These are phyloP conservation scores for Pelecanoides urinatrix DNA, from an alignment of 2,113 vertebrate genomes.

Conservation along the genomic window DNA sequence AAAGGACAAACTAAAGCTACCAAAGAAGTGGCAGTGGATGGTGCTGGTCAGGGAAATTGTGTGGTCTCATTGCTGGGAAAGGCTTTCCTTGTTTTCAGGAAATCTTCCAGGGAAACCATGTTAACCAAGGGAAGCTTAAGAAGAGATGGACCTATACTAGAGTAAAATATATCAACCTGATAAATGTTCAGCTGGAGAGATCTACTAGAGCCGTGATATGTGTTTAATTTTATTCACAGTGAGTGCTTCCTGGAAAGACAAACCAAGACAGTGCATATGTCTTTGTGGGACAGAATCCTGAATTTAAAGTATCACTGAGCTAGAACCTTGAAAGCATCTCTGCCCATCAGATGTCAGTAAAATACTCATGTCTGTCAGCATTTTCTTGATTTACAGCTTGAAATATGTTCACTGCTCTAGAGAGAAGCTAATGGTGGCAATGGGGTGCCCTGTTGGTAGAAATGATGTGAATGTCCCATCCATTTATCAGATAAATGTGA, in stretches of 20 bases:
- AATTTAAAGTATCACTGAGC: slow-evolving; percentile 19
- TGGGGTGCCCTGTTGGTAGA: neutral
- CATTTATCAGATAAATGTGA: neutral
- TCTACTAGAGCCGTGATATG: neutral
- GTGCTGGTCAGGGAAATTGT: neutral
- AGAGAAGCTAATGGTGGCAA: neutral
- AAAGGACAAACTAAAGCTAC: neutral
- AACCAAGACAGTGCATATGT: slow-evolving; percentile 33
- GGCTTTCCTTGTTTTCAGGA: neutral
- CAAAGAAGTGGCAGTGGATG: neutral
- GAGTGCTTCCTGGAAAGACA: slow-evolving; percentile 41
- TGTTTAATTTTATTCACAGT: slow-evolving; percentile 50
- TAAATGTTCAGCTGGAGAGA: neutral
- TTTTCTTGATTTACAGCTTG: neutral
- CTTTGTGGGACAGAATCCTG: slow-evolving; percentile 2
- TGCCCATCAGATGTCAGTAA: neutral
- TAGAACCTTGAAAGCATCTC: neutral
- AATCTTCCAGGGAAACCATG: neutral
- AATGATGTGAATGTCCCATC: neutral
- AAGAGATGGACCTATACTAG: neutral
- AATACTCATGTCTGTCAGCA: neutral
- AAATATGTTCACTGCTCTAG: neutral
- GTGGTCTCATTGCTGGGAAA: neutral
- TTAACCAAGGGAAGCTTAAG: neutral
- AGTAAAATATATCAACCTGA: neutral